Evolutionary conservation across 2,888 invertebrate genomes (phyloP).

Genomic region (Nomada fucata): DNA sequence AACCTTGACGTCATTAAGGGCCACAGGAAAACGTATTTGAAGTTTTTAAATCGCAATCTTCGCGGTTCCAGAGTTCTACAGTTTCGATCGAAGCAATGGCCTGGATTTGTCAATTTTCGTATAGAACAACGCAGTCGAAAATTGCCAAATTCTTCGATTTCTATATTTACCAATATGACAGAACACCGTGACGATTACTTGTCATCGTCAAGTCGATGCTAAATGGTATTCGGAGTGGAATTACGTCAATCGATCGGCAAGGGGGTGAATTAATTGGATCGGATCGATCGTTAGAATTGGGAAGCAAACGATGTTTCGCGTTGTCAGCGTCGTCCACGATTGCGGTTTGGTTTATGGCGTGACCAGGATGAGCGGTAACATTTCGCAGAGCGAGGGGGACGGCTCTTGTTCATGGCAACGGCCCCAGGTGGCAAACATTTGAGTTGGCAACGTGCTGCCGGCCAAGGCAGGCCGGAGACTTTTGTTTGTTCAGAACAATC

Average conservation of each 20-base stretch:
- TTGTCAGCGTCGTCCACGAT: slow-evolving; percentile 54
- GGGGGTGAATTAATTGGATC: slow-evolving; percentile 42
- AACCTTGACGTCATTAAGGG: too few species aligned
- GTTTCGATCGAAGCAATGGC: too few species aligned
- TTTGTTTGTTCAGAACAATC: slow-evolving; percentile 67
- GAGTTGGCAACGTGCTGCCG: slow-evolving; percentile 62
- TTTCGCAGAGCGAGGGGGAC: slow-evolving; percentile 46
- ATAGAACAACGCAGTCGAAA: too few species aligned
- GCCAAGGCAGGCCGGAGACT: slow-evolving; percentile 44
- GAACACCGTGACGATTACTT: too few species aligned
- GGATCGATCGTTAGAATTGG: slow-evolving; percentile 40
- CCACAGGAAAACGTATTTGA: too few species aligned
- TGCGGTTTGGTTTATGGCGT: slow-evolving; percentile 46
- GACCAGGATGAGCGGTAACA: slow-evolving; percentile 45
- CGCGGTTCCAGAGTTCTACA: too few species aligned
- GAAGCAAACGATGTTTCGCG: slow-evolving; percentile 49
- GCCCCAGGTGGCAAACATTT: slow-evolving; percentile 68
- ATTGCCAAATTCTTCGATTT: too few species aligned
- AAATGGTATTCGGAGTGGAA: neutral
- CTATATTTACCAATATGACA: too few species aligned
- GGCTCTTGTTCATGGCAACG: slow-evolving; percentile 28
- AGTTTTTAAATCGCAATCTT: too few species aligned
- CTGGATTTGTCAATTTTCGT: too few species aligned
- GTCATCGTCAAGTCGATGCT: neutral
- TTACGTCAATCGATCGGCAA: slow-evolving; percentile 9